Conservation (phyloP, 2,113 vertebrate species). For the Sisor rabdophorus region DNA sequence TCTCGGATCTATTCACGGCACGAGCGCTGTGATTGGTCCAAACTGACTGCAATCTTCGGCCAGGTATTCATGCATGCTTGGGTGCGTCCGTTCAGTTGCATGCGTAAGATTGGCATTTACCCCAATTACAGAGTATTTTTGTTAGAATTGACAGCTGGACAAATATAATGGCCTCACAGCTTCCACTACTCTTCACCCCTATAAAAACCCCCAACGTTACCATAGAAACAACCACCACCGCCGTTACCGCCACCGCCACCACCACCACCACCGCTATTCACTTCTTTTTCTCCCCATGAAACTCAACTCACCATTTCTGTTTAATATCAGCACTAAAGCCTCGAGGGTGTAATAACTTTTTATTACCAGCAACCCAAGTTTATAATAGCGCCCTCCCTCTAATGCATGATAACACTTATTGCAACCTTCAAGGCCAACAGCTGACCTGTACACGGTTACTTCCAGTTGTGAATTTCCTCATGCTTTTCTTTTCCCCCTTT, state of each 20-base stretch:
- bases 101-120: not conserved
- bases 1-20: too few species aligned
- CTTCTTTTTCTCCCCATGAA: slow-evolving; percentile 54
- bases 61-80: not conserved
- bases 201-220: too few species aligned
- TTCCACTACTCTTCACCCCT: slow-evolving; percentile 47
- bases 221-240: slow-evolving; percentile 51
- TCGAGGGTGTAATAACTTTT: slow-evolving; percentile 72
- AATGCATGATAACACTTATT: slow-evolving; percentile 70
- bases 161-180: slow-evolving; percentile 49
- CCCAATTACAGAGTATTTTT: not conserved
- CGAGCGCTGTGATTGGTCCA: too few species aligned
- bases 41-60: too few species aligned
- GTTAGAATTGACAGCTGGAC: slow-evolving; percentile 15
- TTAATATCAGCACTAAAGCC: slow-evolving; percentile 63
- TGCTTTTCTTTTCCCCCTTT: not conserved
- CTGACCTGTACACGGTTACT: slow-evolving; percentile 58
- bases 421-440: slow-evolving; percentile 68
- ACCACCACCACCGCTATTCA: slow-evolving; percentile 44
- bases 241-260: slow-evolving; percentile 45
- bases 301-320: slow-evolving; percentile 58
- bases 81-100: too few species aligned
- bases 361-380: slow-evolving; percentile 71
- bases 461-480: slow-evolving; percentile 43
- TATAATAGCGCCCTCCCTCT: slow-evolving; percentile 61